Percentiles rank a stretch among this genome's conserved stretches.
Evolutionary conservation across 2,113 vertebrate genomes (phyloP).

Genomic region (Dromas ardeola): DNA sequence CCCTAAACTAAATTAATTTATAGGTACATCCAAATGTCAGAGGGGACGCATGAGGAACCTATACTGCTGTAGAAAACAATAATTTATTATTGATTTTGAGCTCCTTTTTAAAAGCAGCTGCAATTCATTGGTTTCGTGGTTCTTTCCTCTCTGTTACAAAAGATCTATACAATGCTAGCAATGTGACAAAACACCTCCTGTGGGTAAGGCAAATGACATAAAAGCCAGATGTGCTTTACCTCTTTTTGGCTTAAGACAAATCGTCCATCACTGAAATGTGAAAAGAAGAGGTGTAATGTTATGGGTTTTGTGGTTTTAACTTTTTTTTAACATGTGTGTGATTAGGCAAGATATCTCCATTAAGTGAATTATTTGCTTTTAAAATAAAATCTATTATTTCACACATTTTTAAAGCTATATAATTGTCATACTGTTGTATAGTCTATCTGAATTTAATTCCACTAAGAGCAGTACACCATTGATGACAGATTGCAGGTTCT

Average conservation of each 20-base stretch:
- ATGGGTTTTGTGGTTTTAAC: not conserved
- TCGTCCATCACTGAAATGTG: not conserved
- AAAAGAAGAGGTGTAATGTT: not conserved
- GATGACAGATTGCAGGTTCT: not conserved
- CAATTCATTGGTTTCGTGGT: conserved; percentile 56
- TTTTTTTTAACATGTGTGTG: not conserved
- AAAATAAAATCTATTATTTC: not conserved
- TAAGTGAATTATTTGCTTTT: not conserved
- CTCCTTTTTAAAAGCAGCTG: conserved; percentile 67
- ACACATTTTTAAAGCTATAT: not conserved
- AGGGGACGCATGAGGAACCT: conserved; percentile 47
- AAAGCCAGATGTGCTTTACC: not conserved
- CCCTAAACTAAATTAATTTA: conserved; percentile 75
- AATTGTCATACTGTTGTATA: not conserved
- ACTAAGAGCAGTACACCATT: not conserved
- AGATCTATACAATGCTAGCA: conserved; percentile 17
- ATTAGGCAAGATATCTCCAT: not conserved
- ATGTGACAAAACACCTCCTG: conserved; percentile 9
- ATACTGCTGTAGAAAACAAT: conserved; percentile 68
- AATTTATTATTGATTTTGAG: conserved; percentile 79
- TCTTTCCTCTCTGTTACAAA: conserved; percentile 32
- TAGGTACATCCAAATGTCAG: conserved; percentile 70
- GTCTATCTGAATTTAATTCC: not conserved
- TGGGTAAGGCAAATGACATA: conserved; percentile 2
- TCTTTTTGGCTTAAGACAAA: conserved; percentile 22